Evolutionary conservation across 2,888 invertebrate genomes (phyloP), one percentile per base, ranked within the genome.

Genomic region (Sarcophaga variegata): DNA sequence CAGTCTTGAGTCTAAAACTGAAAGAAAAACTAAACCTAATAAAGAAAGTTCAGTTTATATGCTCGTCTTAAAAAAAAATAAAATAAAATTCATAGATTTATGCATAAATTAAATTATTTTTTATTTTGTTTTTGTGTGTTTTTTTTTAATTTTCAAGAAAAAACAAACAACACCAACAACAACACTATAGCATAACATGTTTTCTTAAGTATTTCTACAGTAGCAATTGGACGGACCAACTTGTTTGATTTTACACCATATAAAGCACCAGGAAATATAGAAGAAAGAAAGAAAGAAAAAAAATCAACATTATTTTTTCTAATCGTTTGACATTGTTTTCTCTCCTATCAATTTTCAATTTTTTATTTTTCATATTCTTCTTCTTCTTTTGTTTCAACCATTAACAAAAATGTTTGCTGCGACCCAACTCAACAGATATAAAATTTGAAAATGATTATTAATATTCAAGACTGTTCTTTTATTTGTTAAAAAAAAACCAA

Each of bases 51-150:
- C 17, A 78, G 11, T 78, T 77, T 59, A 64, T 59, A 63, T 37
- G 37, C 10, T 37, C 37, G 37, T 74, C 20, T 74, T 81, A 22
- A 12, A 70, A 64, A 62, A 76, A 66, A 71, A 63, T 59, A 66
- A 71, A 71, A 71, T 25, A 76, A 66, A 71, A 69, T 59, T 85
- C 60, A 83, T 74, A 81, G 77, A 86, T 86, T 86, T 86, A 86
- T 83, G 83, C 81, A 86, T 86, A 83, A 86, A 86, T 81, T 81
- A 86, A 80, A 79, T 77, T 14, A 14, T 54, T 54, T 54, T 54
- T 54, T 14, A 37, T 37, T 37, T 37, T 37, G 37, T 37, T 37
- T 37, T 37, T 37, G 37, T 37, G 37, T 37, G 8, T 37, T 37
- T 37, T 37, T 37, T 37, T 37, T 37, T 37, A 37, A 37, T 37